Base-by-base conservation (phyloP, 2,797 vertebrate genomes). In the Dromococcyx pavoninus region DNA sequence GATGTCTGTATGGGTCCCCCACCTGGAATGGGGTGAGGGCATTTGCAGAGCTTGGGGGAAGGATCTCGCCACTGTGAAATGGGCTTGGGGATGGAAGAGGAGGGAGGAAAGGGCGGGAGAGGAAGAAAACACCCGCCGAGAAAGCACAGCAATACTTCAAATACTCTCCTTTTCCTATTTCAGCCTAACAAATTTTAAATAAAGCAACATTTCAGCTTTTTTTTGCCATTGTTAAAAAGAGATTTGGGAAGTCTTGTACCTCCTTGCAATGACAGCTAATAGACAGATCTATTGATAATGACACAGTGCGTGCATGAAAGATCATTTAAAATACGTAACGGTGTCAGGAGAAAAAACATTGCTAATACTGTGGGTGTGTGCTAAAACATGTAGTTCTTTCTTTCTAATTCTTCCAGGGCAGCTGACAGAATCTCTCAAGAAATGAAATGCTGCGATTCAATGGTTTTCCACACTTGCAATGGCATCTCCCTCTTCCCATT, bases 281-380 rank as follows among this genome's bases (percentile, higher is more conserved):
- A 71, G 80, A 75, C 48, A 81, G 46, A 83, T 77, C 84, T 77
- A 58, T 61, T 67, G 88, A 65, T 86, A 96, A 91, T 44, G 48
- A 69, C 65, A 76, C 23, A 15, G 19, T 7, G 13, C 16, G 22
- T 5, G 21, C 12, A 65, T 4, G 33, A 85, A 39, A 0, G 1
- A 89, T 57, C 24, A 53, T 73, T 88, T 66, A 27, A 82, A 90
- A 76, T 43, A 89, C 5, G 64, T 46, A 77, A 69, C 14, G 51
- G 23, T 3, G 9, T 11, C 44, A 65, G 67, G 25, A 74, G n/a
- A 75, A 89, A 72, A 16, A 0, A 1, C 27, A 21, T 51, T 9
- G 0, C 54, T 83, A 80, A 71, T 77, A 39, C 25, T 3, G 25
- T 58, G 62, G 61, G 54, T 37, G 8, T 69, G 58, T 46, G 27